Evolutionary conservation across 2,797 vertebrate genomes (phyloP), one percentile per base, ranked within the genome.

Genomic region (Protosalanx chinensis): DNA sequence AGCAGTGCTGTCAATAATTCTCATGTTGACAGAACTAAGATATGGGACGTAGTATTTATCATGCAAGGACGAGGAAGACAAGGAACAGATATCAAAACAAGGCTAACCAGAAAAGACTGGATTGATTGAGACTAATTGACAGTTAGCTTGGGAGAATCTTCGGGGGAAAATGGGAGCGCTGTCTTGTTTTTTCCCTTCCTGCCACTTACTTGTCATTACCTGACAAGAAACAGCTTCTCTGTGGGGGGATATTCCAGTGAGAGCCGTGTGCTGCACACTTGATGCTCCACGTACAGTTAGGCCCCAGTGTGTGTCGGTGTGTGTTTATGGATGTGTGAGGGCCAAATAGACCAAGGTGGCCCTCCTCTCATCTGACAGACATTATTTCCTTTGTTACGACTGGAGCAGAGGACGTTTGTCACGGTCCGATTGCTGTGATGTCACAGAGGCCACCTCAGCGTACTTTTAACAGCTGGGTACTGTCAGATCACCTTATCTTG

Each of bases 41-140:
- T 46, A 37, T 29, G 64, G 6, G 46, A 27, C 33, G 81, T 80
- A 83, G 72, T 87, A 83, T 89, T 89, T 86, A 88, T 84, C 78
- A 86, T 80, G 81, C 77, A 86, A n/a, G 77, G 85, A 83, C 72
- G 76, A 56, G 75, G 59, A 75, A 84, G 86, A 88, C 84, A 83
- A 85, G 81, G 81, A 63, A 67, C 72, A 85, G 81, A 85, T 85
- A 79, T 79, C 81, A 81, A 81, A 86, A 84, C 79, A 76, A 78
- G 78, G 81, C 86, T 83, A 85, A 88, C 84, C 86, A 86, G 74
- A 79, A 87, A 84, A 18, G 67, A 81, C 73, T 29, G 75, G 78
- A 80, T 86, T 90, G 89, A 91, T 86, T 90, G 90, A 91, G 85
- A 51, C 88, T 91, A 90, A 91, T 91, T 91, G 90, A 88, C 89